phyloP scores from a whole-genome alignment of 2,888 invertebrate species.

The Noctuana brunneofusca region DNA sequence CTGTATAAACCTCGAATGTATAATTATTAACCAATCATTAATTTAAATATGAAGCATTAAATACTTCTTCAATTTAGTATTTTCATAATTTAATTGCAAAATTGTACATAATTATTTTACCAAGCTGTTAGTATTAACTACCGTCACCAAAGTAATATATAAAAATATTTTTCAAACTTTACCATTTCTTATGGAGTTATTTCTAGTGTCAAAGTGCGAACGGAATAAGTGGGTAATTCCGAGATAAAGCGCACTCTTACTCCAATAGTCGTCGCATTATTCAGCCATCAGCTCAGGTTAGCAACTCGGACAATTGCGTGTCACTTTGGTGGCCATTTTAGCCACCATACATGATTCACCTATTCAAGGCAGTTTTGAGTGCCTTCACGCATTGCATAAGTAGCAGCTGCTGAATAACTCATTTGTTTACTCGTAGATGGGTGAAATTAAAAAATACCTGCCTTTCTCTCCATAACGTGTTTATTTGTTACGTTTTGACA shows the following conservation, averaged over 20 bases:
- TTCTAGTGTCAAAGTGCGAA: neutral
- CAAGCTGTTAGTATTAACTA: neutral
- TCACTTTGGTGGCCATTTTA: neutral
- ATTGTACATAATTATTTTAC: neutral
- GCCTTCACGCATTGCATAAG: no score
- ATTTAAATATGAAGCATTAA: neutral
- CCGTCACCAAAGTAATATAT: neutral
- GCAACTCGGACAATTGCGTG: neutral
- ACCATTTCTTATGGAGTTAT: neutral
- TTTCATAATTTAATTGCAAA: neutral
- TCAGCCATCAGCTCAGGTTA: neutral
- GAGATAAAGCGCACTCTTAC: neutral
- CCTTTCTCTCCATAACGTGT: constrained; percentile 3
- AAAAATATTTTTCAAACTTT: neutral
- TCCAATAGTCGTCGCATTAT: neutral
- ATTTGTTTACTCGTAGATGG: neutral
- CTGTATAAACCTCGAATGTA: neutral
- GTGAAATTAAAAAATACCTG: constrained; percentile 11
- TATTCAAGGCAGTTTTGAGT: no score
- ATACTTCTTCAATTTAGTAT: neutral
- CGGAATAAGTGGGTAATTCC: neutral
- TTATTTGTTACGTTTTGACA: constrained; percentile 2
- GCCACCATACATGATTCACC: no score
- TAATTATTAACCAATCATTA: neutral
- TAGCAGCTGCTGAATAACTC: neutral